These are phyloP conservation scores for Oryzaephilus surinamensis DNA, from an alignment of 1,140 invertebrate species.

Conservation along the genomic window DNA sequence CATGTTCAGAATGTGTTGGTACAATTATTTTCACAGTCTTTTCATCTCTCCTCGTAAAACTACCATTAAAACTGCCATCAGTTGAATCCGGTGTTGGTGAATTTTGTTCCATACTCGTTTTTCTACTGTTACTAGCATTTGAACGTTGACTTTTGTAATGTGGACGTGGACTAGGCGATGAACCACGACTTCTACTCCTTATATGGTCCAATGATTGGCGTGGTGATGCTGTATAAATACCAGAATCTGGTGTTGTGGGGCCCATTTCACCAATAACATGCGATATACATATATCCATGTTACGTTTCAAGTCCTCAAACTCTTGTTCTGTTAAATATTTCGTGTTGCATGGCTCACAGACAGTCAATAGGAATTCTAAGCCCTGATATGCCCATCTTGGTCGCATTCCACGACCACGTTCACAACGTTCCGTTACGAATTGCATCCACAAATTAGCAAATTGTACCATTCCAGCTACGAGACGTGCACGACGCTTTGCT, in stretches of 20 bases:
- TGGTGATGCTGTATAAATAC: constrained; percentile 37
- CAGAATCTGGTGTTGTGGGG: constrained; percentile 35
- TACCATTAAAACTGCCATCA: constrained; percentile 17
- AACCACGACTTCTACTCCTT: constrained; percentile 25
- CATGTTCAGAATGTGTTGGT: constrained; percentile 1
- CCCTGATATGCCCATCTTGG: constrained; percentile 80
- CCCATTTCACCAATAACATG: constrained; percentile 63
- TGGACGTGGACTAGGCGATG: constrained; percentile 29
- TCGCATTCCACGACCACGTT: constrained; percentile 67
- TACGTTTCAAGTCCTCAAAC: constrained; percentile 50
- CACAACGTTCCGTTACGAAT: constrained; percentile 72
- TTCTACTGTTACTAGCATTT: constrained; percentile 17
- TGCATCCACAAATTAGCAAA: constrained; percentile 82
- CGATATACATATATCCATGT: constrained; percentile 53
- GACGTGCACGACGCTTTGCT: constrained; percentile 17
- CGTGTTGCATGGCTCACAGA: constrained; percentile 72
- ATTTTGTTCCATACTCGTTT: constrained; percentile 32
- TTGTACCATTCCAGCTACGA: constrained; percentile 44
- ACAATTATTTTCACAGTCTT: too few relatives aligned
- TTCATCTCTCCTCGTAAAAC: too few relatives aligned
- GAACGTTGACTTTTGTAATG: constrained; percentile 32
- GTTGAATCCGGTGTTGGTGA: constrained; percentile 21
- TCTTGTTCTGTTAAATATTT: constrained; percentile 60
- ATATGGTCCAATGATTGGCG: constrained; percentile 30
- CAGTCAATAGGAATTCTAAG: constrained; percentile 70